Base-by-base conservation (phyloP, 2,888 invertebrate species). In the Laspeyria flexula region DNA sequence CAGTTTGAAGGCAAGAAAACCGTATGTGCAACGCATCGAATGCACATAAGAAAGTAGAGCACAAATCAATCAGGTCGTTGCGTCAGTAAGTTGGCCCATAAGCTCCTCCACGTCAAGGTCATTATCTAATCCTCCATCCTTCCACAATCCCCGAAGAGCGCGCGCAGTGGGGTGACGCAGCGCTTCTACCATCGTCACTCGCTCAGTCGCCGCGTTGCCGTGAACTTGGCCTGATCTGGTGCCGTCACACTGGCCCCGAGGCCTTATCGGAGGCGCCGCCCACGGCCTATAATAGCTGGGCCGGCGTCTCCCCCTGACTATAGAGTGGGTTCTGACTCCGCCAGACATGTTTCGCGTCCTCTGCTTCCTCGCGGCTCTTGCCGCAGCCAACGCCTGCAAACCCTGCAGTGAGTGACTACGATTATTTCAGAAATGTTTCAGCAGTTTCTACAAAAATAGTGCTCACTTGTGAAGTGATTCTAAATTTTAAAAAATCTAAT, bases 281-380 rank as follows among this genome's bases (percentile, higher is more conserved):
- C 85, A 83, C 90, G 86, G 88, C 88, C 88, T 92, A 92, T 92
- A 92, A 91, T 91, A 92, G 90, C 85, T 81, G 87, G 85, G 89
- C 81, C 83, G 88, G 87, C 89, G 88, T 83, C 88, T 88, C 88
- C 88, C 81, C 77, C 78, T 79, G 81, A 81, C 86, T 88, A 88
- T 89, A 90, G 85, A 90, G 71, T 78, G 73, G 79, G 73, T 78
- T 80, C 83, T 79, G 81, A 82, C 87, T 79, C 80, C 89, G 86
- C 69, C 87, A 85, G 89, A 87, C 86, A 91, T 91, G 91, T 87
- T 90, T 74, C 88, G 87, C 79, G 75, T 84, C 75, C 77, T 90
- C 83, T 85, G 81, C 77, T 71, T 88, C 77, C 77, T 90, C 78
- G 81, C 83, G 75, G 75, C 79, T 57, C 77, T 79, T 48, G 79